Conservation (phyloP, 2,113 vertebrate genomes). For the Micronycteris hirsuta region DNA sequence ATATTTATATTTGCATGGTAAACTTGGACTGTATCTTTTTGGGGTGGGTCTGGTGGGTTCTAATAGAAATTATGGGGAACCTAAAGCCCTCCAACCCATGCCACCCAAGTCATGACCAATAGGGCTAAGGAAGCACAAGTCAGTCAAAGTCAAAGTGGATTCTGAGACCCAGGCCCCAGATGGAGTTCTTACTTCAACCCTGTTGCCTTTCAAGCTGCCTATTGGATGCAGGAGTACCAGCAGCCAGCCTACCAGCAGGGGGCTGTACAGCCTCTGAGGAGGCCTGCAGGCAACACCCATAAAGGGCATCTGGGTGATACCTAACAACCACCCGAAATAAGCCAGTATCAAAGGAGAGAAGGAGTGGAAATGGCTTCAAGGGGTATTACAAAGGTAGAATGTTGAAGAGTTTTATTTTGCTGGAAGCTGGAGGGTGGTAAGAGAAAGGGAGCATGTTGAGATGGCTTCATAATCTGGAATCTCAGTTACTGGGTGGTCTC, state of each 20-base stretch:
- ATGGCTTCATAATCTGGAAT: background rate
- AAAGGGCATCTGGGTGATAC: background rate
- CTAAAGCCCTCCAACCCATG: background rate
- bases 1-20: background rate
- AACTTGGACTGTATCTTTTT: background rate
- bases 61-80: background rate
- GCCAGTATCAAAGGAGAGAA: background rate
- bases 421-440: background rate
- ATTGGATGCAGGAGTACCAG: background rate
- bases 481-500: conserved; percentile 46
- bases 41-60: background rate
- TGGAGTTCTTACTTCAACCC: background rate
- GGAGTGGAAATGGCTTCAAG: background rate
- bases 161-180: background rate
- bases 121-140: background rate
- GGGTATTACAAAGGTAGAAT: background rate
- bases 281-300: background rate
- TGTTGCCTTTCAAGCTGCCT: background rate
- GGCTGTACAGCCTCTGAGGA: background rate
- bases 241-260: background rate
- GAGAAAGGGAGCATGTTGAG: background rate
- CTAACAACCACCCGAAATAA: background rate
- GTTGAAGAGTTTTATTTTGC: background rate
- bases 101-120: background rate
- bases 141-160: background rate